Evolutionary conservation across 1,140 invertebrate genomes (phyloP).

Genomic region (Drosophila bipectinata): DNA sequence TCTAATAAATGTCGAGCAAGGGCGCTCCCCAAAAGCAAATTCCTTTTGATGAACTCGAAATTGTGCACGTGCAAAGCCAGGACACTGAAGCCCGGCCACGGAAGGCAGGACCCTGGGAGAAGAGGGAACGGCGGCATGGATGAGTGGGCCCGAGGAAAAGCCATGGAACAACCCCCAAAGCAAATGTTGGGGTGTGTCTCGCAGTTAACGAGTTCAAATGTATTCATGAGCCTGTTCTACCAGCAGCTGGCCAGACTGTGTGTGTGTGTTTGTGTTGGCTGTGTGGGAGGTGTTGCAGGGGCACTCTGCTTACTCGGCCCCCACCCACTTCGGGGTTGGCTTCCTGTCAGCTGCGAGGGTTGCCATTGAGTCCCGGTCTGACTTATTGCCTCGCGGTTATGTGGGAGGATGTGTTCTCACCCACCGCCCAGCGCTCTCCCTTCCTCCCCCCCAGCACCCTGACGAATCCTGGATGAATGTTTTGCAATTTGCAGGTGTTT

Average conservation of each 20-base stretch:
- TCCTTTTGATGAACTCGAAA: conserved; percentile 81
- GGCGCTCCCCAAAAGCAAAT: conserved; percentile 62
- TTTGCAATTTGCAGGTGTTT: conserved; percentile 81
- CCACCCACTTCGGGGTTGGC: conserved; percentile 26
- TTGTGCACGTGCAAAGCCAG: conserved; percentile 78
- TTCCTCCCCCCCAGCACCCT: conserved; percentile 25
- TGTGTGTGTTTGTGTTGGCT: conserved; percentile 2
- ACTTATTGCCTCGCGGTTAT: conserved; percentile 65
- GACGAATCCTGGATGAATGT: conserved; percentile 64
- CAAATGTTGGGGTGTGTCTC: conserved; percentile 61
- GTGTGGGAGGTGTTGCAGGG: conserved; percentile 43
- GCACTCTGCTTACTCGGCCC: conserved; percentile 6
- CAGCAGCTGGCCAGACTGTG: conserved; percentile 42
- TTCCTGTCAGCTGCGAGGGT: conserved; percentile 69
- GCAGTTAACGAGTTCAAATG: conserved; percentile 82
- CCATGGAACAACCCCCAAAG: conserved; percentile 49
- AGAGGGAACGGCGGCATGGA: conserved; percentile 8
- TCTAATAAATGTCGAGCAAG: conserved; percentile 76
- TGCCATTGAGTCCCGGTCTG: conserved; percentile 32
- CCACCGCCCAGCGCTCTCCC: background rate
- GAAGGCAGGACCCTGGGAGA: background rate
- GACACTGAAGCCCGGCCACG: background rate
- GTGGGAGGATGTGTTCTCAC: conserved; percentile 21
- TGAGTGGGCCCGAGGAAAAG: conserved; percentile 29
- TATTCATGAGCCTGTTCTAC: conserved; percentile 81